Conservation (phyloP, 2,888 invertebrate species). For the Boloria selene region DNA sequence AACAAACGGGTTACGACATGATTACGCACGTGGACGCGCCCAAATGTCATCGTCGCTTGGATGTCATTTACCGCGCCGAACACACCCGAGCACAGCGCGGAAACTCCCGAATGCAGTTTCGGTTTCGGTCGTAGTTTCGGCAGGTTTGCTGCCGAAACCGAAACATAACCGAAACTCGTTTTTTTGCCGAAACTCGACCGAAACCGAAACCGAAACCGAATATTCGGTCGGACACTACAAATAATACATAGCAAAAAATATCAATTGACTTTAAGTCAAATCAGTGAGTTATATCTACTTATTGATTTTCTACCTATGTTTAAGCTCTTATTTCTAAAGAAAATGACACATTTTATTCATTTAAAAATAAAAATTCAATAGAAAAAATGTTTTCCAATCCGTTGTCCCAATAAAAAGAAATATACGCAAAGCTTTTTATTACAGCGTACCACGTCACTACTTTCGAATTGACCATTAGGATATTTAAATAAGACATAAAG, state of each 20-base stretch:
- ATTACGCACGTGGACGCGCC: no score
- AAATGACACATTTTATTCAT: constrained; percentile 17
- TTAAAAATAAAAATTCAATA: constrained; percentile 1
- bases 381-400: constrained; percentile 4
- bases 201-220: no score
- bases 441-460: constrained; percentile 22
- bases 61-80: no score
- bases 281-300: constrained; percentile 63
- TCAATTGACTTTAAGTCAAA: constrained; percentile 69
- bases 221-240: no score
- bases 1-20: no score
- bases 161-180: no score
- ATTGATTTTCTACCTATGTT: constrained; percentile 46
- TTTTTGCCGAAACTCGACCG: no score
- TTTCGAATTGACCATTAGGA: constrained; percentile 21
- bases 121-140: no score
- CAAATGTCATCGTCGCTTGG: no score
- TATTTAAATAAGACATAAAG: constrained; percentile 22
- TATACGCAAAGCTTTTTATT: constrained; percentile 11
- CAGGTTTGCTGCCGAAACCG: no score
- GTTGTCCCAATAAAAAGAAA: constrained; percentile 27
- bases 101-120: no score
- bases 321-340: constrained; percentile 22
- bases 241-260: constrained; percentile 58
- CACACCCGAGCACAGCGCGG: no score